Evolutionary conservation across 2,888 invertebrate species (phyloP).

Genomic region (Acanthosoma haemorrhoidale): DNA sequence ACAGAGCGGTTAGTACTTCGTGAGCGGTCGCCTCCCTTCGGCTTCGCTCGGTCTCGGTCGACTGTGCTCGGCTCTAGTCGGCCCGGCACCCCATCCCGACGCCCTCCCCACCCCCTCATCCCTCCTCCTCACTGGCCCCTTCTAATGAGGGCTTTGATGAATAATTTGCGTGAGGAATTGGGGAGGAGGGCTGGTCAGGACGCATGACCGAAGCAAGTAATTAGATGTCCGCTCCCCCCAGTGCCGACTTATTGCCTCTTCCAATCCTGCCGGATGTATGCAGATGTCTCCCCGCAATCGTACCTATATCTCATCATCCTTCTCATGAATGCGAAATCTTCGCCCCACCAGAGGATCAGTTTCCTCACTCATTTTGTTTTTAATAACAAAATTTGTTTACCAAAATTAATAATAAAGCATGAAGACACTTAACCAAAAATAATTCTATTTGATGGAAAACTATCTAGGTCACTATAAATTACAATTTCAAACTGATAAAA

Average conservation of each 20-base stretch:
- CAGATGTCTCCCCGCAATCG: conserved; percentile 7
- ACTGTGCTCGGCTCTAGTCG: neutral
- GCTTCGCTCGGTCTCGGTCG: neutral
- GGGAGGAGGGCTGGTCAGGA: neutral
- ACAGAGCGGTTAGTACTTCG: conserved; percentile 25
- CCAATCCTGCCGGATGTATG: neutral
- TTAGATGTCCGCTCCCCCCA: conserved; percentile 4
- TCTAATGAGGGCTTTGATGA: conserved; percentile 22
- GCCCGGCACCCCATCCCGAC: neutral
- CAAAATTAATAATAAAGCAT: no score
- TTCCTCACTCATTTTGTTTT: neutral
- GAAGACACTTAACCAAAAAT: no score
- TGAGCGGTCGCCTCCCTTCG: conserved; percentile 5
- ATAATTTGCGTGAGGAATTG: conserved; percentile 10
- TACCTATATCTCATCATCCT: neutral
- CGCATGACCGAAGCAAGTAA: conserved; percentile 27
- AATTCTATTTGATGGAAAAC: no score
- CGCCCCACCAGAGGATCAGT: neutral
- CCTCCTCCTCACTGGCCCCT: neutral
- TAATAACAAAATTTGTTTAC: no score
- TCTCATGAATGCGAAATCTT: no score
- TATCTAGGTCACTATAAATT: no score
- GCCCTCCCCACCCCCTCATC: neutral
- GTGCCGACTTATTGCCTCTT: neutral
- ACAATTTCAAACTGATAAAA: no score